Conservation (phyloP, 2,888 invertebrate genomes). For the Thera britannica region DNA sequence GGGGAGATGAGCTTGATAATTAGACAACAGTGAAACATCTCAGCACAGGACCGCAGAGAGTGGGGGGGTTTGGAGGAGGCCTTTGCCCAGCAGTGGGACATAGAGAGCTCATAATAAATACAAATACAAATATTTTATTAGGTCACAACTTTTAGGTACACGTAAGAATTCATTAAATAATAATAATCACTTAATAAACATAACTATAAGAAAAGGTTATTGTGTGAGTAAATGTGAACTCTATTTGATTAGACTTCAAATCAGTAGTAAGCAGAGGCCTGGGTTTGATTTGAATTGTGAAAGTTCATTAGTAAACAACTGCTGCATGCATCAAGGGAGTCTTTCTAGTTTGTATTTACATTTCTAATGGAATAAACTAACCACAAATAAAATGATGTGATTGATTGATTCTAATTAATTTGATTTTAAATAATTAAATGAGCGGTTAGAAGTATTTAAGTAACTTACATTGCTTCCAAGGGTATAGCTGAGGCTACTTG, state of each 20-base stretch:
- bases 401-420: too few relatives aligned
- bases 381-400: neutral
- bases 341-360: slow-evolving; percentile 5
- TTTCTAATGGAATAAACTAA: neutral
- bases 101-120: too few relatives aligned
- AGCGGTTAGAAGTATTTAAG: neutral
- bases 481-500: slow-evolving; percentile 80
- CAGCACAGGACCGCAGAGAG: too few relatives aligned
- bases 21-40: too few relatives aligned
- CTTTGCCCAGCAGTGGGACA: too few relatives aligned
- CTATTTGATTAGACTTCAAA: neutral
- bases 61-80: too few relatives aligned
- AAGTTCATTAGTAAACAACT: slow-evolving; percentile 21
- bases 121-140: too few relatives aligned
- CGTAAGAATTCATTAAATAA: too few relatives aligned
- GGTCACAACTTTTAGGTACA: too few relatives aligned
- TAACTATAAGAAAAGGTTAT: too few relatives aligned
- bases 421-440: too few relatives aligned
- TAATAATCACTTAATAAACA: neutral
- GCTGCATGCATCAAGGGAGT: slow-evolving; percentile 17
- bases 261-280: neutral
- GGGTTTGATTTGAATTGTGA: slow-evolving; percentile 5
- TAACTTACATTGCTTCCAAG: slow-evolving; percentile 78
- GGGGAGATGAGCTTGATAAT: too few relatives aligned
- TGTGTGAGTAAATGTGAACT: neutral